Percentiles rank a stretch among this genome's conserved stretches.
These are phyloP conservation scores for Micropterix aruncella DNA, from an alignment of 2,888 invertebrate genomes.

Conservation along the genomic window DNA sequence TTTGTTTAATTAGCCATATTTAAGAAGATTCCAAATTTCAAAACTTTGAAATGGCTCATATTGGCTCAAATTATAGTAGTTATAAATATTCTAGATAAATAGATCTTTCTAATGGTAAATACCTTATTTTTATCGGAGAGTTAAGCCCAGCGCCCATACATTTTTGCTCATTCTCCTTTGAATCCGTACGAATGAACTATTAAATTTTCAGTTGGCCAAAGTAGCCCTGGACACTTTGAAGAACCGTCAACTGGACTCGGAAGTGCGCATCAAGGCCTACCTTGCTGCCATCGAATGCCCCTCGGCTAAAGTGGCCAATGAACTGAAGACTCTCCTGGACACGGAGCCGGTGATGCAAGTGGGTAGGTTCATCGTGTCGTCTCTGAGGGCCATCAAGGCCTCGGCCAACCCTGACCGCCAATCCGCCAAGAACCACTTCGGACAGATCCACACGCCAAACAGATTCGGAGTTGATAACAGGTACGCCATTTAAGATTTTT, in stretches of 20 bases:
- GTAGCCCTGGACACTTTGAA: constrained; percentile 48
- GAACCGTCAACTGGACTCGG: constrained; percentile 67
- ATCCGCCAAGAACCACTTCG: constrained; percentile 34
- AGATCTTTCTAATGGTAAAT: too few relatives aligned
- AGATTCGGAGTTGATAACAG: constrained; percentile 51
- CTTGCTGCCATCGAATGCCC: constrained; percentile 64
- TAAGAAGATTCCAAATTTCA: too few relatives aligned
- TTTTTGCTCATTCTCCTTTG: background rate
- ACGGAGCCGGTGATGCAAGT: constrained; percentile 71
- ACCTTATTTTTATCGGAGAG: too few relatives aligned
- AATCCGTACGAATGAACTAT: background rate
- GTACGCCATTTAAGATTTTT: constrained; percentile 22
- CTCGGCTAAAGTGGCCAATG: constrained; percentile 50
- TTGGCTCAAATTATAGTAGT: constrained; percentile 4
- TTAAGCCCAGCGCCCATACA: too few relatives aligned
- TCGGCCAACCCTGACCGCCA: constrained; percentile 64
- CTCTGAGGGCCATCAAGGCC: constrained; percentile 62
- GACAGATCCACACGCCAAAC: constrained; percentile 36
- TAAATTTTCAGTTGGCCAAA: constrained; percentile 23
- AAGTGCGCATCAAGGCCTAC: constrained; percentile 79
- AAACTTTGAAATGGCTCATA: constrained; percentile 2
- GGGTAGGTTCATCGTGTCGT: constrained; percentile 73
- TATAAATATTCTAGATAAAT: too few relatives aligned
- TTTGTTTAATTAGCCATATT: too few relatives aligned
- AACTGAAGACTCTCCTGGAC: constrained; percentile 58